A percentile compares a stretch with the other conserved stretches of the same genome.
Evolutionary conservation across 2,113 vertebrate species (phyloP).

Genomic region (Coracopsis vasa): DNA sequence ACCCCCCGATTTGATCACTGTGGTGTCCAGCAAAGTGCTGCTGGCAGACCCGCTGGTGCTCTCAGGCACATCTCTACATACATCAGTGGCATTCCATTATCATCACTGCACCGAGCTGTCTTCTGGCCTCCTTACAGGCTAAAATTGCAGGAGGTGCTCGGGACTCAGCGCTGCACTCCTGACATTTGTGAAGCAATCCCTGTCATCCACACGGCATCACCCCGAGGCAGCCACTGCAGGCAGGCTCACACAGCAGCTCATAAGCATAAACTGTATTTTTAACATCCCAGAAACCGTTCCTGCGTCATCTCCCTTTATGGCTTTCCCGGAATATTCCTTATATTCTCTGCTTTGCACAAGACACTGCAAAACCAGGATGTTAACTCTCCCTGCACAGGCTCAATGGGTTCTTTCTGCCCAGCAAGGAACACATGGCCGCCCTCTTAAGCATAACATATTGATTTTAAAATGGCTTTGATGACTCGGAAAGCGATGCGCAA

Average conservation of each 20-base stretch:
- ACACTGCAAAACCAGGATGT: background rate
- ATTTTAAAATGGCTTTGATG: constrained; percentile 41
- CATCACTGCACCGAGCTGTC: background rate
- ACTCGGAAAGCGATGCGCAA: background rate
- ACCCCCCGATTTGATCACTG: background rate
- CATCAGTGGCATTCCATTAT: background rate
- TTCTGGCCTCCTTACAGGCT: background rate
- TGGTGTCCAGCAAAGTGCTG: background rate
- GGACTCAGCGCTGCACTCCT: background rate
- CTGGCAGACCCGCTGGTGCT: background rate
- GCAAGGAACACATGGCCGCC: background rate
- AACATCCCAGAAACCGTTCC: background rate
- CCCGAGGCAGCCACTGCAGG: background rate
- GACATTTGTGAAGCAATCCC: background rate
- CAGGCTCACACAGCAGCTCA: background rate
- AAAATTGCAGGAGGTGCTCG: background rate
- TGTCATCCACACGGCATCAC: background rate
- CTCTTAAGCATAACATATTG: background rate
- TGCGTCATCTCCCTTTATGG: background rate
- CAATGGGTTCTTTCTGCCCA: background rate
- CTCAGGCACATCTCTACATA: background rate
- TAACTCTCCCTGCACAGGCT: background rate
- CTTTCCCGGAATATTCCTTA: constrained; percentile 11
- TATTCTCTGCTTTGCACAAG: constrained; percentile 14
- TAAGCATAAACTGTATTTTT: constrained; percentile 5